These are phyloP conservation scores for Papilio aristodemus DNA, from an alignment of 1,140 invertebrate species.

Conservation along the genomic window DNA sequence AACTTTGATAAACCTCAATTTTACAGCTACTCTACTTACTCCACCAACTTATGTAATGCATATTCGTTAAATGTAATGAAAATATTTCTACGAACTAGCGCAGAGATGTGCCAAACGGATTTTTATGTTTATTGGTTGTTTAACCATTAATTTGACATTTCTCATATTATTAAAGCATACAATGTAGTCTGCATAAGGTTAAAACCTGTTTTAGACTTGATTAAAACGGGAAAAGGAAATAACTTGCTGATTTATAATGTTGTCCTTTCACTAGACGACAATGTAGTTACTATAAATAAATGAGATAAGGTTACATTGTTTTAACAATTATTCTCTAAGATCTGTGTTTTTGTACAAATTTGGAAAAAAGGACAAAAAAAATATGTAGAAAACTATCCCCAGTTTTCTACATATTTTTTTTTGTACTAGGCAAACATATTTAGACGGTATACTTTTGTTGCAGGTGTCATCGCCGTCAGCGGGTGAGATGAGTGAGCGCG, in stretches of 20 bases:
- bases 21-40: not conserved
- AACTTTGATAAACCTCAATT: not conserved
- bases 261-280: not conserved
- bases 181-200: not conserved
- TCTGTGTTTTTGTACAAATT: too few relatives aligned
- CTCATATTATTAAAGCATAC: not conserved
- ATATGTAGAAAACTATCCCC: too few relatives aligned
- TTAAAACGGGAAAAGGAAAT: not conserved
- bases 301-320: not conserved
- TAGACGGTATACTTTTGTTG: constrained; percentile 3
- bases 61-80: not conserved
- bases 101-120: not conserved
- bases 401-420: too few relatives aligned
- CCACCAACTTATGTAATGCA: not conserved
- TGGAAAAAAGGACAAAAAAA: too few relatives aligned
- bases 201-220: constrained; percentile 4
- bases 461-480: constrained; percentile 51
- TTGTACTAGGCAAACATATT: constrained; percentile 24
- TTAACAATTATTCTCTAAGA: too few relatives aligned
- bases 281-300: too few relatives aligned
- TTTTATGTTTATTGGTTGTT: constrained; percentile 1
- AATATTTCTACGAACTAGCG: not conserved
- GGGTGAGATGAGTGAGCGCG: constrained; percentile 71
- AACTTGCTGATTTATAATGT: not conserved
- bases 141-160: constrained; percentile 6